A percentile compares a stretch with the other conserved stretches of the same genome.
Conservation (phyloP, 23 tunicate genomes). For the Halocynthia roretzi region DNA sequence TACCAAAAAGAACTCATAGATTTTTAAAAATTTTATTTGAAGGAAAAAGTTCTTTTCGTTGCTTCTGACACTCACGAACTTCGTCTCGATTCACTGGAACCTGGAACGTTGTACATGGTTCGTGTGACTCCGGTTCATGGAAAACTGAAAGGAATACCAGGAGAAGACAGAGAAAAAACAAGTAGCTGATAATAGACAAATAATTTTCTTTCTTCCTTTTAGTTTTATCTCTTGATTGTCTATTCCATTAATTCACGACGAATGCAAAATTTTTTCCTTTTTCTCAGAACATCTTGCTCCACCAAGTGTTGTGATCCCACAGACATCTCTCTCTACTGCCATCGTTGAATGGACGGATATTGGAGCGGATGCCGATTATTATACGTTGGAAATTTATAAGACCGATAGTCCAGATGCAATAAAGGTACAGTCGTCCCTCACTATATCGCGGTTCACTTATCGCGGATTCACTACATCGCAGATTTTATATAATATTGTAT, state of each 20-base stretch:
- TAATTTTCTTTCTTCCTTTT: background rate
- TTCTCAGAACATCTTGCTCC: conserved; percentile 17
- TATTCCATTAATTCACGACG: too few species aligned
- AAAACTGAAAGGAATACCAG: conserved; percentile 25
- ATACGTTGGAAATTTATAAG: too few species aligned
- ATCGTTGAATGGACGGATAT: conserved; percentile 24
- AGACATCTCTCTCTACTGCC: conserved; percentile 5
- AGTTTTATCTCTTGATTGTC: background rate
- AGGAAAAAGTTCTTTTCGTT: too few species aligned
- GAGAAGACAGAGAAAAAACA: conserved; percentile 26
- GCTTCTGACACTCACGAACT: background rate
- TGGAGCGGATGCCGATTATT: too few species aligned
- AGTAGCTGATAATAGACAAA: conserved; percentile 3
- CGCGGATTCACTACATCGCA: too few species aligned
- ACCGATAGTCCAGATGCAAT: too few species aligned
- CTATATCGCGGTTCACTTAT: too few species aligned
- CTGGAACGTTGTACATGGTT: conserved; percentile 5
- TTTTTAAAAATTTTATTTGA: background rate
- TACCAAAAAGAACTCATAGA: background rate
- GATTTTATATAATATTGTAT: too few species aligned
- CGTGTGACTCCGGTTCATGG: conserved; percentile 5
- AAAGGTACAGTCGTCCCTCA: too few species aligned
- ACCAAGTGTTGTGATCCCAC: conserved; percentile 1
- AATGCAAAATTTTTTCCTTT: background rate
- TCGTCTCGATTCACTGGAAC: conserved; percentile 2